A percentile compares a stretch with the other conserved stretches of the same genome.
Conservation (phyloP, 1,140 invertebrate species). For the Trichogramma pretiosum region DNA sequence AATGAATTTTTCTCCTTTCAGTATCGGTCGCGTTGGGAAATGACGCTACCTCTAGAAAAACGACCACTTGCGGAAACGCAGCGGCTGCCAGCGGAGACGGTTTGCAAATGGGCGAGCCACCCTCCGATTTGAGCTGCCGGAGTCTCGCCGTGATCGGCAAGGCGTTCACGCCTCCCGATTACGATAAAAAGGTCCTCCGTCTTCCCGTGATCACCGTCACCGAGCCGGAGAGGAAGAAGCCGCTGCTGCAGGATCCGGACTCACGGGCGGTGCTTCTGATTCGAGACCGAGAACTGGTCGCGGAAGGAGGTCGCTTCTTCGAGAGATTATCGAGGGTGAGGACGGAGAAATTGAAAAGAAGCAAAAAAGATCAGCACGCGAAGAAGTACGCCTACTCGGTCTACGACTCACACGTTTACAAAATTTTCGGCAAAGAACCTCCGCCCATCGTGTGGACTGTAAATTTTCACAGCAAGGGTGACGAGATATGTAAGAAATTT, state of each 20-base stretch:
- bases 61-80: too few relatives aligned
- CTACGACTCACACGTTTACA: background rate
- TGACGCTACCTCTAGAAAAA: too few relatives aligned
- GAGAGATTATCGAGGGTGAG: conserved; percentile 1
- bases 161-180: background rate
- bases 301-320: conserved; percentile 1
- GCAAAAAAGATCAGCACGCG: background rate
- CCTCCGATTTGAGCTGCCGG: too few relatives aligned
- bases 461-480: conserved; percentile 10
- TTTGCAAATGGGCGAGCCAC: too few relatives aligned
- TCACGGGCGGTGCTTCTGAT: conserved; percentile 19
- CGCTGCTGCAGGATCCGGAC: background rate
- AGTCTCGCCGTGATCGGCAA: too few relatives aligned
- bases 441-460: conserved; percentile 21
- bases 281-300: conserved; percentile 22
- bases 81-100: too few relatives aligned
- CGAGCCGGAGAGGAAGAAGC: background rate
- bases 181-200: background rate
- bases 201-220: conserved; percentile 20
- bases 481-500: conserved; percentile 1
- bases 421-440: background rate
- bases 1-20: too few relatives aligned
- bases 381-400: conserved; percentile 6
- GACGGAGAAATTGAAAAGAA: background rate
- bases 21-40: too few relatives aligned